Base-by-base conservation (phyloP, 2,113 vertebrate species). In the Eidolon helvum region DNA sequence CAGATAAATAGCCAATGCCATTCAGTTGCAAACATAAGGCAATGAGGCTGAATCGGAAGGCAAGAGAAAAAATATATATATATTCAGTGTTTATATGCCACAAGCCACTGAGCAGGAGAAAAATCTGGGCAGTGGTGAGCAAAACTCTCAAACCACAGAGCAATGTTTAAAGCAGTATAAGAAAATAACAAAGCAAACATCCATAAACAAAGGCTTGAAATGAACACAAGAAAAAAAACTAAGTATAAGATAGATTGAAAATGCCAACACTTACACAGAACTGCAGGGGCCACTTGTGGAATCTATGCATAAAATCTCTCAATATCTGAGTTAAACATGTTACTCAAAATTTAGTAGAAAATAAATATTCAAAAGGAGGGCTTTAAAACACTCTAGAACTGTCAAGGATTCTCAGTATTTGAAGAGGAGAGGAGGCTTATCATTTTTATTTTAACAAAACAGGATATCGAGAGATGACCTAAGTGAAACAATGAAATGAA, bases 81-180 rank as follows among this genome's bases (percentile, higher is more conserved):
- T 48, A 57, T 11, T 48, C 35, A 71, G 21, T 65, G 85, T 96
- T 94, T 63, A 53, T 92, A 74, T 53, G 35, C 33, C 7, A 79
- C 4, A 90, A 89, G 24, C 72, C 74, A 92, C 59, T 48, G 86
- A 94, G n/a, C 89, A 53, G 43, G 16, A 86, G 63, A 93, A 87
- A 96, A 91, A 87, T 96, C 40, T 85, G 61, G 87, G 78, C 57
- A 85, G 74, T 80, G 87, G 91, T 94, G 66, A 86, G 57, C 65
- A 97, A 61, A 96, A 93, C 48, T 78, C 77, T 82, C 28, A 93
- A 93, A 96, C 50, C 69, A 97, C 86, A 95, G 16, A 30, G 79
- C 93, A 90, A 4, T 48, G 43, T 71, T 80, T 88, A 91, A 92
- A 53, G 40, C 63, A 85, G 21, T 61, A 24, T 40, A 93, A 85